A percentile compares a stretch with the other conserved stretches of the same genome.
These are phyloP conservation scores for Pipistrellus kuhlii DNA, from an alignment of 2,797 vertebrate species.

Conservation along the genomic window DNA sequence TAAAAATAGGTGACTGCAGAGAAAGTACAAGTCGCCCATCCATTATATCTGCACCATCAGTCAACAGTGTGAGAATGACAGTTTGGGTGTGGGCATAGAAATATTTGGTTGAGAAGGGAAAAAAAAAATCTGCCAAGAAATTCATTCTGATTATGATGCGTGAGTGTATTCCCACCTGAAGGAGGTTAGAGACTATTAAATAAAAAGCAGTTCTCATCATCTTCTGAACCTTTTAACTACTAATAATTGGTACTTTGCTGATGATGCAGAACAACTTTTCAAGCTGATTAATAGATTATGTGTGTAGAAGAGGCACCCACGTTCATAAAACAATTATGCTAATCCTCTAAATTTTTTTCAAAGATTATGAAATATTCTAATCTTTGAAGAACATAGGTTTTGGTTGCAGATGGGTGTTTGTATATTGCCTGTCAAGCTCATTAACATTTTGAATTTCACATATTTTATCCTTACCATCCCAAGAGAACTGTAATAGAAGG, in stretches of 20 bases:
- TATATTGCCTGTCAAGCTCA: constrained; percentile 53
- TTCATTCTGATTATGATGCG: background rate
- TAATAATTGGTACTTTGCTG: constrained; percentile 68
- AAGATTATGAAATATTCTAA: constrained; percentile 67
- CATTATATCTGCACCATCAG: background rate
- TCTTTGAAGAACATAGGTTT: constrained; percentile 72
- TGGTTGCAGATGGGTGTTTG: constrained; percentile 55
- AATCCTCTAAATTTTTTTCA: constrained; percentile 64
- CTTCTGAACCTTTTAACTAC: constrained; percentile 54
- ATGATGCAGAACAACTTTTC: constrained; percentile 58
- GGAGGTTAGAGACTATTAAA: constrained; percentile 48
- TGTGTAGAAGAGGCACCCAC: constrained; percentile 42
- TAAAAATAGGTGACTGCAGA: background rate
- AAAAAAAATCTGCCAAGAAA: constrained; percentile 39
- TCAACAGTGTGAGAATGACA: background rate
- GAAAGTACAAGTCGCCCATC: constrained; percentile 47
- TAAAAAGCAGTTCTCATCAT: constrained; percentile 45
- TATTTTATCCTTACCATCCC: constrained; percentile 63
- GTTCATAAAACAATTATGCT: constrained; percentile 64
- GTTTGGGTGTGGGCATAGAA: background rate
- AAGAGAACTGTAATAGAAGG: constrained; percentile 29
- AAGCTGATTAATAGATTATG: constrained; percentile 70
- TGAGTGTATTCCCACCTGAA: background rate
- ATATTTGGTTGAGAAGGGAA: constrained; percentile 4
- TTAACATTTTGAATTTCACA: constrained; percentile 68